Conservation (phyloP, 92 coral and sea anemone species). For the Galaxea fascicularis region DNA sequence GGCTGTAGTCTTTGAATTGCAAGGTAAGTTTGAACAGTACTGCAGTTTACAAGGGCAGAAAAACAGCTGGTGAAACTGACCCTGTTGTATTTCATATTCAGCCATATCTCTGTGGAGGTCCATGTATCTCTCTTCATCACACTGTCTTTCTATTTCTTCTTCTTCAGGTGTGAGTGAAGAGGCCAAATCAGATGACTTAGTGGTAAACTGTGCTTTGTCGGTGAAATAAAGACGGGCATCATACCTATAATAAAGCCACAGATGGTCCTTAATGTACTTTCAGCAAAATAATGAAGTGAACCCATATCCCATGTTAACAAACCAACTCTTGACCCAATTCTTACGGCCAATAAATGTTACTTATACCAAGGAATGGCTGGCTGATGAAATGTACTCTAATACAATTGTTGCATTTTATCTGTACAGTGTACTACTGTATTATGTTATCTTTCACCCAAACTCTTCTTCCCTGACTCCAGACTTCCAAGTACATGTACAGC, state of each 20-base stretch:
- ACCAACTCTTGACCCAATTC: background rate
- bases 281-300: background rate
- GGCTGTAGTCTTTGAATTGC: too few species aligned
- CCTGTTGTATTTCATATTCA: slow-evolving; percentile 83
- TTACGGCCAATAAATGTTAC: too few species aligned
- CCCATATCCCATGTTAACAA: background rate
- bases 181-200: slow-evolving; percentile 36
- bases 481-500: background rate
- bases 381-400: background rate
- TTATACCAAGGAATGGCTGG: background rate
- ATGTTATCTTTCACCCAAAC: too few species aligned
- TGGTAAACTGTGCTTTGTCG: slow-evolving; percentile 82
- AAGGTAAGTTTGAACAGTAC: background rate
- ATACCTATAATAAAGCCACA: slow-evolving; percentile 70
- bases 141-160: slow-evolving; percentile 76
- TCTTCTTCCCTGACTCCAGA: background rate
- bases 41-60: background rate
- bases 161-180: slow-evolving; percentile 70
- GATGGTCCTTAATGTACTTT: background rate
- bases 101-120: slow-evolving; percentile 74
- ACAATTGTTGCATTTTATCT: too few species aligned
- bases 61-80: slow-evolving; percentile 23
- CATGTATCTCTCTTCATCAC: slow-evolving; percentile 94
- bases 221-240: slow-evolving; percentile 93
- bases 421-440: too few species aligned